Evolutionary conservation across 2,113 vertebrate species (phyloP).

Genomic region (Onychostruthus taczanowskii): DNA sequence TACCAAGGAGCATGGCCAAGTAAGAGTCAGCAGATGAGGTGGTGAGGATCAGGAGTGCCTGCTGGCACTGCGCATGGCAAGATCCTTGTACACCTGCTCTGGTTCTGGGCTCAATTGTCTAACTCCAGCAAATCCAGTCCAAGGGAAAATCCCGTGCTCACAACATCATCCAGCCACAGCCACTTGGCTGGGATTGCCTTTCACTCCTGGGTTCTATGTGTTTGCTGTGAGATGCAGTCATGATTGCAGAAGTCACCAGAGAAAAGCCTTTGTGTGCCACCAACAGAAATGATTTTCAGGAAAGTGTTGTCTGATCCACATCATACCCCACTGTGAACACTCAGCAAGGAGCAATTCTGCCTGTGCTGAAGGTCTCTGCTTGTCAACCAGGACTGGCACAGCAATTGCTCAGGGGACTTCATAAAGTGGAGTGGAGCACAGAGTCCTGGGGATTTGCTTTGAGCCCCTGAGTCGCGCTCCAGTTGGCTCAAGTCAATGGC

Average conservation of each 20-base stretch:
- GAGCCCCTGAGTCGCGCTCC: not conserved
- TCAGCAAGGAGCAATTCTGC: not conserved
- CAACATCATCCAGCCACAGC: not conserved
- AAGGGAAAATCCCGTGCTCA: not conserved
- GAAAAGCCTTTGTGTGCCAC: not conserved
- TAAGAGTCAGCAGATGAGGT: not conserved
- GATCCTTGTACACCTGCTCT: not conserved
- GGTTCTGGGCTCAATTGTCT: not conserved
- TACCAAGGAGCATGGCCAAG: not conserved
- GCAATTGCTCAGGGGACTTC: not conserved
- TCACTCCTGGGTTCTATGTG: not conserved
- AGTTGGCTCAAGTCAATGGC: not conserved
- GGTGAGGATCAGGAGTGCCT: not conserved
- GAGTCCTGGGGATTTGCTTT: not conserved
- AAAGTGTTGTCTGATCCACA: not conserved
- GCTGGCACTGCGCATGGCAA: not conserved
- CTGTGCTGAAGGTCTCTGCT: not conserved
- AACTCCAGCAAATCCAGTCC: not conserved
- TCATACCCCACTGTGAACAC: not conserved
- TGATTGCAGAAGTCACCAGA: not conserved
- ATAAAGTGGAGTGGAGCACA: not conserved
- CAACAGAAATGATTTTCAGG: not conserved
- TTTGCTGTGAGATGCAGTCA: not conserved
- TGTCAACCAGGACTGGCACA: not conserved
- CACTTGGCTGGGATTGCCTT: not conserved